Conservation (phyloP, 2,888 invertebrate species). For the Sylvicola fuscatus region DNA sequence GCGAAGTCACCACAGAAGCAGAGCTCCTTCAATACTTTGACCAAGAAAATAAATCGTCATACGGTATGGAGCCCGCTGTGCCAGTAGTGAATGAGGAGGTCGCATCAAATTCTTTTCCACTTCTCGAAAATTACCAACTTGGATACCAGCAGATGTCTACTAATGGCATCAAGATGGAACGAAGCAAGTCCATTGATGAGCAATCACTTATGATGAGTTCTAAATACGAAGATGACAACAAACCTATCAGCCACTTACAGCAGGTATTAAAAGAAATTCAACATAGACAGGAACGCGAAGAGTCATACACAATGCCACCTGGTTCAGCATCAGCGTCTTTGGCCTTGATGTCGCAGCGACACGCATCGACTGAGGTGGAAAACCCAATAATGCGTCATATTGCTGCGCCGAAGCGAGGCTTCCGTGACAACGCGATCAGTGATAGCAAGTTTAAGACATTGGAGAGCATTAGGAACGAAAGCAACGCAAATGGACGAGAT, state of each 20-base stretch:
- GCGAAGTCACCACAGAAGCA: conserved; percentile 57
- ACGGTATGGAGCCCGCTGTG: background rate
- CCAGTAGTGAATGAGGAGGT: background rate
- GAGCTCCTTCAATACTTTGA: conserved; percentile 67
- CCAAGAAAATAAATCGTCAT: conserved; percentile 11
- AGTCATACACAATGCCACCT: conserved; percentile 11
- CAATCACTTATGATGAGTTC: background rate
- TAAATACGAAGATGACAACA: too few relatives aligned
- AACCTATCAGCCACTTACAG: background rate
- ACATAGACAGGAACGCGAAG: conserved; percentile 8
- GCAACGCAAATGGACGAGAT: conserved; percentile 41
- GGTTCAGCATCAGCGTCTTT: conserved; percentile 27
- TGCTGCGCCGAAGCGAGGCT: too few relatives aligned
- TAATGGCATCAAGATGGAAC: background rate
- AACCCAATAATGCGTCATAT: conserved; percentile 9
- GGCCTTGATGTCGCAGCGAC: conserved; percentile 20
- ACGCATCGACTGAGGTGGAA: conserved; percentile 5
- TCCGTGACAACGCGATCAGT: too few relatives aligned
- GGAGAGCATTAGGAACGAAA: background rate
- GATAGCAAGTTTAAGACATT: conserved; percentile 11
- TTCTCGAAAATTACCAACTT: conserved; percentile 9
- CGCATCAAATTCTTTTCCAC: conserved; percentile 4
- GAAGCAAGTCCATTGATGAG: background rate
- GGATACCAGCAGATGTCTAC: conserved; percentile 1
- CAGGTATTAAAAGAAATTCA: too few relatives aligned